Percentiles rank a stretch among this genome's conserved stretches.
Conservation (phyloP, 2,888 invertebrate species). For the Oxycera nigricornis region DNA sequence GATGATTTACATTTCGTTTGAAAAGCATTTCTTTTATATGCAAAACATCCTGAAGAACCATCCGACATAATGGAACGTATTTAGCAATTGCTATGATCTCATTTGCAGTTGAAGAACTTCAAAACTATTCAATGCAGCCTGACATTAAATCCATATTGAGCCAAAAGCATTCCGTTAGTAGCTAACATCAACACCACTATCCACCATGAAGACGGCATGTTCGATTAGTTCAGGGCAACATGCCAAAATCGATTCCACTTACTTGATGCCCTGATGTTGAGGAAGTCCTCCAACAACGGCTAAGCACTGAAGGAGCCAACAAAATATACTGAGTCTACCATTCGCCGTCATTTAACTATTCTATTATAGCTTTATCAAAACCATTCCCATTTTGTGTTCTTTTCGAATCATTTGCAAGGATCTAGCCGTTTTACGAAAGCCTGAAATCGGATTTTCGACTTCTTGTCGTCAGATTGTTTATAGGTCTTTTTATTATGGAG, state of each 20-base stretch:
- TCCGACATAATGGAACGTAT: no score
- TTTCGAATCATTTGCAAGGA: neutral
- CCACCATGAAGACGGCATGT: neutral
- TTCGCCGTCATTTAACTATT: neutral
- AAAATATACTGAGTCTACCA: neutral
- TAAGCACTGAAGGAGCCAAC: neutral
- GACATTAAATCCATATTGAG: neutral
- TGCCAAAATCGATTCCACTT: conserved; percentile 1
- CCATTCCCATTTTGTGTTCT: neutral
- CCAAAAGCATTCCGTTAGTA: neutral
- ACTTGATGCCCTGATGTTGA: neutral
- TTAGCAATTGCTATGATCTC: no score
- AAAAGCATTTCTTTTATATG: no score
- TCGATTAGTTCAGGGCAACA: conserved; percentile 6
- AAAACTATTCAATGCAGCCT: neutral
- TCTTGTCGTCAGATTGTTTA: conserved; percentile 18
- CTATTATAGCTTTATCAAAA: neutral
- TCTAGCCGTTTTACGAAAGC: neutral
- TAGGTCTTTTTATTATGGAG: neutral
- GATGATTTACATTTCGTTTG: no score
- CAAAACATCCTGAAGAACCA: no score
- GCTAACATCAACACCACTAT: neutral
- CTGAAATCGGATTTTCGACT: conserved; percentile 13
- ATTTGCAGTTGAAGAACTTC: neutral
- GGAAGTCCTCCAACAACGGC: neutral